Evolutionary conservation across 2,797 vertebrate species (phyloP).

Genomic region (Phrynocephalus forsythii): DNA sequence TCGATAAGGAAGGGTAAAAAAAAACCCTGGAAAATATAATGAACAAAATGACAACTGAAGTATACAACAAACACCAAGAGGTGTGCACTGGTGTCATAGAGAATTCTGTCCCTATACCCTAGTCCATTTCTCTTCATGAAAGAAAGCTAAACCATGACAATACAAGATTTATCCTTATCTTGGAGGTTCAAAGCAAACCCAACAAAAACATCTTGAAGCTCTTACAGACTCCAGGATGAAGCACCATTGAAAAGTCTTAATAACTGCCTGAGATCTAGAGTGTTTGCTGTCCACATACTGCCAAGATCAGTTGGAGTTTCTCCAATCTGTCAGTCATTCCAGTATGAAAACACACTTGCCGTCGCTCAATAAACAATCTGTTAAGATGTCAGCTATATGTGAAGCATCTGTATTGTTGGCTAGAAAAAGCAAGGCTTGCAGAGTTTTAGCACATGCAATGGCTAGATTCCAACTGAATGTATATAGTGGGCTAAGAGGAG

Average conservation of each 20-base stretch:
- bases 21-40: not conserved
- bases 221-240: constrained; percentile 19
- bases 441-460: not conserved
- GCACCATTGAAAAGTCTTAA: constrained; percentile 18
- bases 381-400: constrained; percentile 13
- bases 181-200: constrained; percentile 36
- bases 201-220: constrained; percentile 30
- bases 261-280: constrained; percentile 17
- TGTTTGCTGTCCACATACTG: constrained; percentile 28
- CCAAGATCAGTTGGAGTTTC: constrained; percentile 32
- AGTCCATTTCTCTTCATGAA: constrained; percentile 33
- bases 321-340: constrained; percentile 21
- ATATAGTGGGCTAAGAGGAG: not conserved
- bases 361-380: constrained; percentile 11
- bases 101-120: constrained; percentile 2
- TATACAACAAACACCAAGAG: constrained; percentile 38
- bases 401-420: not conserved
- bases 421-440: not conserved
- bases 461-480: not conserved
- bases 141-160: constrained; percentile 50
- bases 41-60: not conserved
- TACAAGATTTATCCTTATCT: constrained; percentile 49
- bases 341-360: not conserved
- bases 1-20: not conserved
- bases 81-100: constrained; percentile 20